phyloP scores from a whole-genome alignment of 2,888 invertebrate genomes.

The Stenodera caucasica region DNA sequence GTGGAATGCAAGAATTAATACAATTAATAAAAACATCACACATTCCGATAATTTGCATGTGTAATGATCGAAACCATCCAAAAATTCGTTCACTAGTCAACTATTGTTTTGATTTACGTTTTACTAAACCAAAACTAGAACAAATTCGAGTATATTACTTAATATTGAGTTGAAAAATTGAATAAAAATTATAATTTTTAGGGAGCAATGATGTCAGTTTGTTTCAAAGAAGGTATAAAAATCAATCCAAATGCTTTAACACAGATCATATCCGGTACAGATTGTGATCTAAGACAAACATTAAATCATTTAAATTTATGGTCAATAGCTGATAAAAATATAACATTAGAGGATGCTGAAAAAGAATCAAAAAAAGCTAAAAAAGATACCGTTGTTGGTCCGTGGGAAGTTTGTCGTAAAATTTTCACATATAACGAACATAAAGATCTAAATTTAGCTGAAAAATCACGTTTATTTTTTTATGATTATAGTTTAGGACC shows the following conservation, averaged over 20 bases:
- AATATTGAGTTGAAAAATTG: slow-evolving; percentile 1
- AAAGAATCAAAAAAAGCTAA: slow-evolving; percentile 63
- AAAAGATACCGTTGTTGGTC: slow-evolving; percentile 88
- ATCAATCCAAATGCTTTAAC: slow-evolving; percentile 74
- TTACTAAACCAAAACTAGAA: slow-evolving; percentile 81
- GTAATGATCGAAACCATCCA: slow-evolving; percentile 92
- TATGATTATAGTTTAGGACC: slow-evolving; percentile 96
- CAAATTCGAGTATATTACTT: slow-evolving; percentile 76
- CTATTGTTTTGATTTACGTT: slow-evolving; percentile 91
- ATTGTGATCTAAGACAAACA: slow-evolving; percentile 92
- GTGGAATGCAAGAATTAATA: slow-evolving; percentile 94
- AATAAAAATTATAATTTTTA: slow-evolving; percentile 49
- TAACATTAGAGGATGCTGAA: slow-evolving; percentile 60
- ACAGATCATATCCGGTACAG: slow-evolving; percentile 83
- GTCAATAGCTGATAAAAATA: slow-evolving; percentile 61
- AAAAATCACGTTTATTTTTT: slow-evolving; percentile 92
- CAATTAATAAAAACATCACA: slow-evolving; percentile 83
- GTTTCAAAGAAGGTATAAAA: slow-evolving; percentile 87
- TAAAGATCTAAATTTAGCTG: slow-evolving; percentile 73
- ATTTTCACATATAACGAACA: slow-evolving; percentile 84
- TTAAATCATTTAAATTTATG: slow-evolving; percentile 87
- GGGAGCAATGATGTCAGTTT: slow-evolving; percentile 89
- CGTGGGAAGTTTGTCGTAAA: slow-evolving; percentile 90
- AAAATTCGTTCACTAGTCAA: slow-evolving; percentile 93
- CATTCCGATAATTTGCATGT: slow-evolving; percentile 94